phyloP scores from a whole-genome alignment of 2,113 vertebrate genomes.

The Atlantisia rogersi region DNA sequence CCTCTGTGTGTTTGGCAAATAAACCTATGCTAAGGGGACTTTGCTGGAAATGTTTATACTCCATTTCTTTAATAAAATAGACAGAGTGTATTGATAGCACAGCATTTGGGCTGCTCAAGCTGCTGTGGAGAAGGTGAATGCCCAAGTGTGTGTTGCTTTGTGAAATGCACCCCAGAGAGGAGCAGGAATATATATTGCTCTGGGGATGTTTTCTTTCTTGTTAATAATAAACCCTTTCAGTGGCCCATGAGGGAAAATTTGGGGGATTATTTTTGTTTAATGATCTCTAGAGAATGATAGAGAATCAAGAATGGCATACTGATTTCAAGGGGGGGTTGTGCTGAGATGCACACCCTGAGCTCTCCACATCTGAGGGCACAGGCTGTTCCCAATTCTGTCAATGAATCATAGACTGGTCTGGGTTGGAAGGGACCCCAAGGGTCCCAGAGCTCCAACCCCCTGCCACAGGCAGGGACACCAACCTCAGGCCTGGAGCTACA shows the following conservation, averaged over 20 bases:
- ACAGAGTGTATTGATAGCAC: background rate
- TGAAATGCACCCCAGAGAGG: background rate
- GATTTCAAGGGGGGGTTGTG: too few species aligned
- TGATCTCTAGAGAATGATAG: background rate
- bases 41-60: constrained; percentile 34
- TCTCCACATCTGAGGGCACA: too few species aligned
- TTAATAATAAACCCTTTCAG: background rate
- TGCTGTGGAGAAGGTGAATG: background rate
- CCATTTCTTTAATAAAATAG: background rate
- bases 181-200: background rate
- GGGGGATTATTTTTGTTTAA: background rate
- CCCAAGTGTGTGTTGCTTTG: background rate
- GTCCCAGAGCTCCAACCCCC: too few species aligned
- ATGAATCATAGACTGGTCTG: too few species aligned
- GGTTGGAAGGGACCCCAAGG: too few species aligned
- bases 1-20: constrained; percentile 44
- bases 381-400: too few species aligned
- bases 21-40: constrained; percentile 29
- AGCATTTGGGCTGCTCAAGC: background rate
- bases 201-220: background rate
- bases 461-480: too few species aligned
- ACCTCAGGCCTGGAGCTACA: too few species aligned
- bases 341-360: too few species aligned
- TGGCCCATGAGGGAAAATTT: background rate
- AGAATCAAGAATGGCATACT: too few species aligned